These are phyloP conservation scores for Octopus bimaculoides DNA, from an alignment of 1,140 invertebrate species.

Conservation along the genomic window DNA sequence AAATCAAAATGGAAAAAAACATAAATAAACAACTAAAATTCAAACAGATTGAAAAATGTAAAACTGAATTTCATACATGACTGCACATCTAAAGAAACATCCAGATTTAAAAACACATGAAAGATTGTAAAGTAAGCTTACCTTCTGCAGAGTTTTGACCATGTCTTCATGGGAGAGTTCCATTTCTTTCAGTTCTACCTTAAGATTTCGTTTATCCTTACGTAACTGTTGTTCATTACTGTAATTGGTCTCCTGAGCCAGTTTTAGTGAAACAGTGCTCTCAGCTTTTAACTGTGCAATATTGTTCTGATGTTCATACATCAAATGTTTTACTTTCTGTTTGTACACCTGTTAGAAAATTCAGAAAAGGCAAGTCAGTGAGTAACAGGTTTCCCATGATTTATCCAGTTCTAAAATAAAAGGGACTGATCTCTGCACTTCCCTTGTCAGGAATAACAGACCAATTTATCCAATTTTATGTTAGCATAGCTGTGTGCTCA, in stretches of 20 bases:
- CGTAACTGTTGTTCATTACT: constrained; percentile 74
- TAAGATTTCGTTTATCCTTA: constrained; percentile 75
- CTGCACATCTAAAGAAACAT: no score
- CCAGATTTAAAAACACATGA: neutral
- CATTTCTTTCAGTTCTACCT: constrained; percentile 72
- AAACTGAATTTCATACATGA: no score
- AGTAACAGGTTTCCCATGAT: no score
- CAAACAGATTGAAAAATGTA: neutral
- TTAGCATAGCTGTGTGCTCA: no score
- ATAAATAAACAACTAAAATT: neutral
- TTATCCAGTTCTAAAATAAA: no score
- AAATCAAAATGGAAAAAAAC: no score
- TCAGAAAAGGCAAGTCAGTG: neutral
- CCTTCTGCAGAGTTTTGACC: constrained; percentile 66
- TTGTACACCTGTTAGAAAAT: constrained; percentile 66
- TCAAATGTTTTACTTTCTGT: constrained; percentile 88
- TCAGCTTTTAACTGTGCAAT: constrained; percentile 74
- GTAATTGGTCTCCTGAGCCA: constrained; percentile 71
- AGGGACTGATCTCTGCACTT: no score
- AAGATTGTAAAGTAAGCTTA: constrained; percentile 41
- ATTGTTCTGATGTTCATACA: constrained; percentile 86
- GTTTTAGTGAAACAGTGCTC: constrained; percentile 72
- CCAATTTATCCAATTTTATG: no score
- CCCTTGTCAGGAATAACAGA: neutral
- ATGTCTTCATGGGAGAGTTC: constrained; percentile 68